Percentiles rank a stretch among this genome's conserved stretches.
phyloP scores from a whole-genome alignment of 2,888 invertebrate species.

The Allygus modestus region DNA sequence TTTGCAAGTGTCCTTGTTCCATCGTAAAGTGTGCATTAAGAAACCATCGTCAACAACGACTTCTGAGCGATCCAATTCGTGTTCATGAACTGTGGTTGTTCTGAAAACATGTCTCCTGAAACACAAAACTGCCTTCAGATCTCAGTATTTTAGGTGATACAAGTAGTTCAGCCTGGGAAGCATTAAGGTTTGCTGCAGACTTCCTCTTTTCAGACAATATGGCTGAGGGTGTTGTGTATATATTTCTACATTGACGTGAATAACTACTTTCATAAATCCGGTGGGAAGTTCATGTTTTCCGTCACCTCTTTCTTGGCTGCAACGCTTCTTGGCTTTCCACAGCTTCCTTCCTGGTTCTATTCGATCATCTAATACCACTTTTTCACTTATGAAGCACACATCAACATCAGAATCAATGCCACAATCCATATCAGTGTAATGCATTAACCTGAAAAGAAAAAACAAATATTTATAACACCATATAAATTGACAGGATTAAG shows the following conservation, averaged over 20 bases:
- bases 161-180: neutral
- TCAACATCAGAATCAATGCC: neutral
- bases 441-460: conserved; percentile 68
- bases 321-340: neutral
- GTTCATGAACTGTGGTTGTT: neutral
- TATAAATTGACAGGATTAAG: too few relatives aligned
- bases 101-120: neutral
- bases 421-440: conserved; percentile 19
- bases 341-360: neutral
- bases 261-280: neutral
- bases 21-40: neutral
- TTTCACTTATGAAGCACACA: neutral
- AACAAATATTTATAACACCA: conserved; percentile 68
- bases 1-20: neutral
- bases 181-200: neutral
- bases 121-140: neutral
- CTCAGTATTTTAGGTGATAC: conserved; percentile 2
- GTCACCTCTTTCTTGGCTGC: conserved; percentile 7
- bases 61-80: neutral
- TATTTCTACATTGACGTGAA: neutral
- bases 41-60: neutral
- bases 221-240: neutral
- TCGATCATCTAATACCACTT: neutral
- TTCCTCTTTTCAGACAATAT: neutral
- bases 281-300: neutral